phyloP scores from a whole-genome alignment of 2,888 invertebrate species.

The Sinhomidia bicolor region DNA sequence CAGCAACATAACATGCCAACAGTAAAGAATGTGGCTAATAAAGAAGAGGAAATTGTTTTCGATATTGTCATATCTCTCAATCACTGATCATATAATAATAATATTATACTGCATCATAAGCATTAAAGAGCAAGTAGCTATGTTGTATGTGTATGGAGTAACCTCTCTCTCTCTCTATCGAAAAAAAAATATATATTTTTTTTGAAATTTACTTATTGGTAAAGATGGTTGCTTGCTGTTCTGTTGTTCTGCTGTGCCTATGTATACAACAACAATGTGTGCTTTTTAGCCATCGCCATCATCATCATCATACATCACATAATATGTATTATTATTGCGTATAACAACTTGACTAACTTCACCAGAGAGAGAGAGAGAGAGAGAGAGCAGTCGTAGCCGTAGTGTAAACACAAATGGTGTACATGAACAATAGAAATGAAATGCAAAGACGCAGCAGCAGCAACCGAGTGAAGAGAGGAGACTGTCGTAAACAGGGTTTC shows the following conservation, averaged over 20 bases:
- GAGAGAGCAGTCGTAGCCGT: too few species aligned
- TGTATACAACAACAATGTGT: not conserved
- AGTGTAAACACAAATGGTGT: too few species aligned
- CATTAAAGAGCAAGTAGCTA: not conserved
- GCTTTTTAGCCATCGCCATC: not conserved
- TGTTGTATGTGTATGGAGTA: not conserved
- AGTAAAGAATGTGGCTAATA: slow-evolving; percentile 30
- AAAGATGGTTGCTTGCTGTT: not conserved
- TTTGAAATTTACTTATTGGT: slow-evolving; percentile 13
- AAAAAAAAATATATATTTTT: too few species aligned
- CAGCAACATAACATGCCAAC: not conserved
- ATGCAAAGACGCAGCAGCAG: not conserved
- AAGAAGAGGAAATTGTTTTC: slow-evolving; percentile 33
- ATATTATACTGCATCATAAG: not conserved
- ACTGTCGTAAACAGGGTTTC: slow-evolving; percentile 47
- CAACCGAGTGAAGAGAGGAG: not conserved
- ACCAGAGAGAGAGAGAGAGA: not conserved
- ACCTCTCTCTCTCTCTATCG: not conserved
- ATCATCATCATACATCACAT: not conserved
- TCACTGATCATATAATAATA: too few species aligned
- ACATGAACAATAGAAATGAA: not conserved
- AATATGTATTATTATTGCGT: not conserved
- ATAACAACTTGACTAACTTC: not conserved
- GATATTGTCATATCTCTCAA: slow-evolving; percentile 40
- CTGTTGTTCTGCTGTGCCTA: not conserved